A percentile compares a stretch with the other conserved stretches of the same genome.
These are phyloP conservation scores for Caenorhabditis drosophilae DNA, from an alignment of 2,888 invertebrate genomes.

Conservation along the genomic window DNA sequence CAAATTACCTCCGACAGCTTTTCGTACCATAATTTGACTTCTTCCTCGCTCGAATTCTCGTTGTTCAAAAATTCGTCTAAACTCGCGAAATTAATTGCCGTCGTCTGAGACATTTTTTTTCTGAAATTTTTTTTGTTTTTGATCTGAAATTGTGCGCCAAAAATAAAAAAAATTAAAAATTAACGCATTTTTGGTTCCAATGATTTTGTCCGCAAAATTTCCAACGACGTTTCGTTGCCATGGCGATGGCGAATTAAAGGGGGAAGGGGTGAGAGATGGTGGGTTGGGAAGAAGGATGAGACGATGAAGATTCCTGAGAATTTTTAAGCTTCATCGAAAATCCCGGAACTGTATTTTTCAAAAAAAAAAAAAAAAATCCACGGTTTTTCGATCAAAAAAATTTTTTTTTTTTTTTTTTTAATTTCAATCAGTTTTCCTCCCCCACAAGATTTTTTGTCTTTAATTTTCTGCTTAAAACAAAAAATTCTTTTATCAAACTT, in stretches of 20 bases:
- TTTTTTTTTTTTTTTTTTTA: neutral
- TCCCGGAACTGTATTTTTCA: neutral
- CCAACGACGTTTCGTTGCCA: slow-evolving; percentile 12
- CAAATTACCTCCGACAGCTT: slow-evolving; percentile 46
- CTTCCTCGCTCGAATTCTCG: slow-evolving; percentile 38
- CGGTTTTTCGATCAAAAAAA: too few relatives aligned
- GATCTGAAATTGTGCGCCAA: too few relatives aligned
- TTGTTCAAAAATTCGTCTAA: slow-evolving; percentile 30
- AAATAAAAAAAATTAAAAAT: neutral
- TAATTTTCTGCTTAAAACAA: too few relatives aligned
- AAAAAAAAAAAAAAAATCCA: too few relatives aligned
- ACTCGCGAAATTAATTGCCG: slow-evolving; percentile 25
- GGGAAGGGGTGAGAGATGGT: too few relatives aligned
- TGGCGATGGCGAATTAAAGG: slow-evolving; percentile 3
- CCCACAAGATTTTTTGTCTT: too few relatives aligned
- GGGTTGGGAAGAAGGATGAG: too few relatives aligned
- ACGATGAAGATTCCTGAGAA: neutral
- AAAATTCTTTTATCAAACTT: neutral
- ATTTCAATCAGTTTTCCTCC: too few relatives aligned
- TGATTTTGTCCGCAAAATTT: neutral
- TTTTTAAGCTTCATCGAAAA: neutral
- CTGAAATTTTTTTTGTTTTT: too few relatives aligned
- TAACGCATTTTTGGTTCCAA: neutral
- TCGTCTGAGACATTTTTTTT: slow-evolving; percentile 20
- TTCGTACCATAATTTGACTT: slow-evolving; percentile 51